Base-by-base conservation (phyloP, 2,888 invertebrate genomes). In the Parnassius smintheus region DNA sequence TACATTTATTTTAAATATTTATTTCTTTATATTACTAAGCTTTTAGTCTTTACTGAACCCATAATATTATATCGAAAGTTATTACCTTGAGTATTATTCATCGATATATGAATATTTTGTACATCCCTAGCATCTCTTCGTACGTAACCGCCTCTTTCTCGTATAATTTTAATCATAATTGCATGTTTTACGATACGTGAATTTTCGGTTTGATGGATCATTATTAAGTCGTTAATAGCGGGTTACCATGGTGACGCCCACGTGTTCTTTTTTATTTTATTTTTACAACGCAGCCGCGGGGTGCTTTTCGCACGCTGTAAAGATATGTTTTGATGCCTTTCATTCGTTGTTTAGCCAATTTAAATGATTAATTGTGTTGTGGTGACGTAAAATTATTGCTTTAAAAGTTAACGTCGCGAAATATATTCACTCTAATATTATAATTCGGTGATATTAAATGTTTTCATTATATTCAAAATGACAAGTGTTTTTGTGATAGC, bases 131-230 rank as follows among this genome's bases (percentile, higher is more conserved):
- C 56, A 67, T 64, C 64, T 65, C 66, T 72, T 72, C 57, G 13
- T 51, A 59, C 55, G 53, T 68, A 54, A 46, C 68, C 71, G 69
- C 72, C 70, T 72, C 71, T 72, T 73, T 75, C 75, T 65, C 66
- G 75, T 68, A 71, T 72, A 78, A 80, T 80, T 76, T 80, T 82
- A 80, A 72, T 74, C 75, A 77, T 88, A 88, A 90, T 88, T 85
- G 83, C 74, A 85, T 82, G 87, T 87, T 89, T 87, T 79, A 78
- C 78, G 81, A 85, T 85, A 85, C 81, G 81, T 80, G 80, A 85
- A 77, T 78, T 85, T 81, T 85, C 75, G 79, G 78, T 82, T 81
- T 80, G 78, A 65, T 68, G 79, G 77, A 82, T 83, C 83, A 87
- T 89, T 87, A 87, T 86, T 82, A 83, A 85, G 82, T 83, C 82